Evolutionary conservation across 2,797 vertebrate species (phyloP), one percentile per base, ranked within the genome.

Genomic region (Ceyx erithaca): DNA sequence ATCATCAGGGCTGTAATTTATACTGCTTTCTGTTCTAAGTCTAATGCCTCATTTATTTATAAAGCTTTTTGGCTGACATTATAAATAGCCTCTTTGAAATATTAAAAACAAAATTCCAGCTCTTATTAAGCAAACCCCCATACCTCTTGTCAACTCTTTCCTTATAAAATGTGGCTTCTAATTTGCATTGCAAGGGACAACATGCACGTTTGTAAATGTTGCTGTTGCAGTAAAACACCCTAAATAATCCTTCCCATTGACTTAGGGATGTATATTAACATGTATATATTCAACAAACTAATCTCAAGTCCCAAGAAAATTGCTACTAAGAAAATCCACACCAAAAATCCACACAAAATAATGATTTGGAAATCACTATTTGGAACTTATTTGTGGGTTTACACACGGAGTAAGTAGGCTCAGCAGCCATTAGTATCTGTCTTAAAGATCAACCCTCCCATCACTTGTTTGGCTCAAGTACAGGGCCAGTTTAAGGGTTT

Each of bases 21-120:
- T 89, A 51, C 30, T 85, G 76, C 79, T 79, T 91, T 93, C 80
- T 67, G 28, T 88, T 92, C 62, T 57, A 89, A 86, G 79, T 54
- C 59, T 95, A 95, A 92, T 82, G 85, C 37, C 77, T 84, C 90
- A 78, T 92, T 90, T 87, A 86, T 82, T 95, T 80, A 96, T 64
- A 95, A 95, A 92, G 85, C 84, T 94, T 92, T 94, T 66, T 48
- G 64, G 72, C 70, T 94, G 67, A 69, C 80, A 87, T 91, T 93
- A 93, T 76, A 95, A 92, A 92, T 52, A 80, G 49, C 55, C 79
- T 92, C 54, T 82, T 86, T 85, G 43, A 92, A 94, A 96, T 83
- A 93, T 48, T 80, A 77, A 78, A 94, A 86, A 83, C 35, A 40
- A 78, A 68, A 28, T 20, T 57, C 35, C 77, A 85, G 21, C 64